phyloP scores from a whole-genome alignment of 2,888 invertebrate genomes.

The Melinaea marsaeus region DNA sequence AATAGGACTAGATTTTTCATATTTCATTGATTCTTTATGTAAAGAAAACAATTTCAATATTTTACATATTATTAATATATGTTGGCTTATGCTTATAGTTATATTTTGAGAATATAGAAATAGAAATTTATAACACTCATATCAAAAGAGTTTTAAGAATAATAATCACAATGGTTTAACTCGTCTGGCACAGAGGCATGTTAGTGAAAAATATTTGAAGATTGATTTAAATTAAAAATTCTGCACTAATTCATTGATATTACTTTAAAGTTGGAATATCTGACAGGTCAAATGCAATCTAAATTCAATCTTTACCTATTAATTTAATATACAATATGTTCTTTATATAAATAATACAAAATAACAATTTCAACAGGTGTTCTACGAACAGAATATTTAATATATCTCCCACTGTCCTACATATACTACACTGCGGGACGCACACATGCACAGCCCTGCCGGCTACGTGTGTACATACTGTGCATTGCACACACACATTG shows the following conservation, averaged over 20 bases:
- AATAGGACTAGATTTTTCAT: neutral
- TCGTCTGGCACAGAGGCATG: no score
- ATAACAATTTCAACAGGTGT: constrained; percentile 37
- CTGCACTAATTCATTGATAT: no score
- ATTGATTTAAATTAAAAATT: no score
- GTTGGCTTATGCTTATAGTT: no score
- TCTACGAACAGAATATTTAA: constrained; percentile 44
- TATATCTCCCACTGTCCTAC: constrained; percentile 43
- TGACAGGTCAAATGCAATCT: no score
- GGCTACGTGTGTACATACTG: constrained; percentile 35
- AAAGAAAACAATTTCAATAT: neutral
- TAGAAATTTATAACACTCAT: neutral
- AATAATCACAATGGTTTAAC: no score
- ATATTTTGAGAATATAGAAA: no score
- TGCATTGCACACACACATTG: constrained; percentile 45
- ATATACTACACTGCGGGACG: constrained; percentile 47
- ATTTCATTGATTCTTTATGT: neutral
- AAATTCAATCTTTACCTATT: no score
- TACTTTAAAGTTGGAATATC: no score
- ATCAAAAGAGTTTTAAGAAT: neutral
- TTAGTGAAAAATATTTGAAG: no score
- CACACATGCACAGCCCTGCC: constrained; percentile 28
- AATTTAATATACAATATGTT: no score
- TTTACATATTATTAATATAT: neutral
- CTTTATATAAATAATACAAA: no score